Evolutionary conservation across 2,888 invertebrate genomes (phyloP).

Genomic region (Neuroscelio doddi): DNA sequence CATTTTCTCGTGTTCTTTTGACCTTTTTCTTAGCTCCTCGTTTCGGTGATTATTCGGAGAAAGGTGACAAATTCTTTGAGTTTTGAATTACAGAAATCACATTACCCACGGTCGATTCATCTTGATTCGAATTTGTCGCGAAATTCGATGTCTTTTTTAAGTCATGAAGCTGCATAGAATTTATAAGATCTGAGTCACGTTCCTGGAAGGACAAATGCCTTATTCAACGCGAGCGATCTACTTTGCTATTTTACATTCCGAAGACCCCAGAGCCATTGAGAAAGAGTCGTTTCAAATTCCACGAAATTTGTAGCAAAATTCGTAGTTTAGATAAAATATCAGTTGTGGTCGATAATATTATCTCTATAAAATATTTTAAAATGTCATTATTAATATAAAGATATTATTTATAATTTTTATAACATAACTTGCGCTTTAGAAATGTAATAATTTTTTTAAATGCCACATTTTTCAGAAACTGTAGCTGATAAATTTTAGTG

Average conservation of each 20-base stretch:
- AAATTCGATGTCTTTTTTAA: constrained; percentile 28
- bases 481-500: too few species aligned
- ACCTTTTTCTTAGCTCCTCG: not conserved
- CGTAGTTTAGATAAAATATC: constrained; percentile 33
- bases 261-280: constrained; percentile 40
- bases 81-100: constrained; percentile 8
- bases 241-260: constrained; percentile 49
- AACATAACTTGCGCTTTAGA: too few species aligned
- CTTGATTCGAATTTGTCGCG: constrained; percentile 30
- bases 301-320: constrained; percentile 44
- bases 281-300: constrained; percentile 39
- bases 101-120: constrained; percentile 6
- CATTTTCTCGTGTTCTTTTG: constrained; percentile 9
- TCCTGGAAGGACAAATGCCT: constrained; percentile 44
- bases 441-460: too few species aligned
- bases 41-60: constrained; percentile 12
- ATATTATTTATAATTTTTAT: too few species aligned
- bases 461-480: too few species aligned
- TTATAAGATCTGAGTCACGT: constrained; percentile 43
- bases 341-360: constrained; percentile 30
- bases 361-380: too few species aligned
- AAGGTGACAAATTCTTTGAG: not conserved
- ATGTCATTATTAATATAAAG: too few species aligned
- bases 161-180: constrained; percentile 28
- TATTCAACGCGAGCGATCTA: constrained; percentile 47